A percentile compares a stretch with the other conserved stretches of the same genome.
phyloP scores from a whole-genome alignment of 2,888 invertebrate genomes.

The Lordiphosa andalusiaca region DNA sequence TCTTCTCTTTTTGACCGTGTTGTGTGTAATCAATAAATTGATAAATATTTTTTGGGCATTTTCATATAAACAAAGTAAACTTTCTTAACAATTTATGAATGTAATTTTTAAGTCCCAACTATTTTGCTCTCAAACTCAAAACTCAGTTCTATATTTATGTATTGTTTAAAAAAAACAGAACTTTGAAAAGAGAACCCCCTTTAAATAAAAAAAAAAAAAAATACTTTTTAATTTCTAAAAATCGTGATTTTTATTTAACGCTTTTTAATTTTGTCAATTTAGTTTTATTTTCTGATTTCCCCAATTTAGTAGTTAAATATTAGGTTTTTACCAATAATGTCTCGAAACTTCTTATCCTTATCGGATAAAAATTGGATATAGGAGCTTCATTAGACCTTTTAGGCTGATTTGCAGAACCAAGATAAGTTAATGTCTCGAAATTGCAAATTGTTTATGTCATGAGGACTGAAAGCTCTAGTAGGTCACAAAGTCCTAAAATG shows the following conservation, averaged over 20 bases:
- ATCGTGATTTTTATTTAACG: slow-evolving; percentile 15
- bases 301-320: too few species aligned
- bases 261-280: background rate
- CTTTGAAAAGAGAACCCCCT: slow-evolving; percentile 36
- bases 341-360: too few species aligned
- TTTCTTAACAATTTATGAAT: slow-evolving; percentile 9
- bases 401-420: too few species aligned
- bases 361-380: too few species aligned
- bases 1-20: slow-evolving; percentile 1
- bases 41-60: background rate
- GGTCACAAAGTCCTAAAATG: too few species aligned
- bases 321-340: too few species aligned
- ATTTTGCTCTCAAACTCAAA: slow-evolving; percentile 54
- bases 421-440: too few species aligned
- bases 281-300: too few species aligned
- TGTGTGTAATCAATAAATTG: slow-evolving; percentile 23
- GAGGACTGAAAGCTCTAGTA: too few species aligned
- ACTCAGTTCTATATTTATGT: slow-evolving; percentile 63
- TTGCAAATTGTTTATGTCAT: too few species aligned
- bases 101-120: slow-evolving; percentile 27
- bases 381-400: too few species aligned
- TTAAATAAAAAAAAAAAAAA: slow-evolving; percentile 43
- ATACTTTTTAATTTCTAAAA: slow-evolving; percentile 60
- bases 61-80: background rate
- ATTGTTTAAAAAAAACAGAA: slow-evolving; percentile 49